Conservation (phyloP, 2,113 vertebrate species). For the Micronycteris hirsuta region DNA sequence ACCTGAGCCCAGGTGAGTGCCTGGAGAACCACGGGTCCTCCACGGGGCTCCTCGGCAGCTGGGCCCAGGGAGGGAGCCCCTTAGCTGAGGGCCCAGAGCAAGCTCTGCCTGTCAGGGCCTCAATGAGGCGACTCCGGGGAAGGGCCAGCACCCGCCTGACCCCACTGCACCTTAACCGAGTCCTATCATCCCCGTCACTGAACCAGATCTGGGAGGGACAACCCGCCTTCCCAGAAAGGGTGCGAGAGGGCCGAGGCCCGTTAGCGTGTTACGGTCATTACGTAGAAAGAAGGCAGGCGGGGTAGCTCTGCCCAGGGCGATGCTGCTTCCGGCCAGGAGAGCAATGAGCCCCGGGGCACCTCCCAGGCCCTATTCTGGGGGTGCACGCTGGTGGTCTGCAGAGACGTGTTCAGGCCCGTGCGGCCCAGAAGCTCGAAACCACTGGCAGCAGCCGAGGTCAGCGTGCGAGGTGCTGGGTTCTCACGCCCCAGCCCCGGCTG, state of each 20-base stretch:
- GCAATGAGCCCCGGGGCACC: neutral
- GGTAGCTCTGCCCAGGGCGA: fast-evolving
- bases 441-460: fast-evolving
- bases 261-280: fast-evolving
- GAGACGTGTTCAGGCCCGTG: neutral
- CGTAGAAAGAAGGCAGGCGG: fast-evolving
- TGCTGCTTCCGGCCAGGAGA: too few species aligned
- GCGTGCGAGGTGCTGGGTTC: fast-evolving
- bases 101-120: neutral
- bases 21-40: fast-evolving
- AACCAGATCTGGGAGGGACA: neutral
- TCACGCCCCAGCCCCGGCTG: neutral
- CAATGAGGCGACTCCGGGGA: fast-evolving
- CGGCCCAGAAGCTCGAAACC: neutral
- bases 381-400: neutral
- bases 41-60: neutral
- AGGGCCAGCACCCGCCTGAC: too few species aligned
- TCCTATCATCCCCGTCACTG: neutral
- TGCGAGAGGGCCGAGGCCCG: fast-evolving
- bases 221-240: neutral
- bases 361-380: neutral
- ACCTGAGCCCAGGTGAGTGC: fast-evolving
- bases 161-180: fast-evolving
- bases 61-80: neutral
- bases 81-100: neutral